Evolutionary conservation across 2,113 vertebrate species (phyloP).

Genomic region (Plecturocebus donacophilus): DNA sequence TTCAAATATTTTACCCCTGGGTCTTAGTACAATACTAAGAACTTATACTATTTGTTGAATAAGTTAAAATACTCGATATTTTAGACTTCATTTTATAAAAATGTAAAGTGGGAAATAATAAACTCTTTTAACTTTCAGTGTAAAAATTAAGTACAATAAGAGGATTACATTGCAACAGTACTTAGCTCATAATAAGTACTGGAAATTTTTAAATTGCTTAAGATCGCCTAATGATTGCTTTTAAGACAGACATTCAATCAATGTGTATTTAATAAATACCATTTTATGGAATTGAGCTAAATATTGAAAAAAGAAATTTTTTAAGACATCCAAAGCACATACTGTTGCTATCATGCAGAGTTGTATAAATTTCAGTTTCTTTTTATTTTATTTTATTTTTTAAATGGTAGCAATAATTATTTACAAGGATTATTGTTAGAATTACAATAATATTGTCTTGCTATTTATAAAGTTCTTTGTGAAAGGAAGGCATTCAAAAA

Average conservation of each 20-base stretch:
- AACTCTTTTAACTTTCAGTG: neutral
- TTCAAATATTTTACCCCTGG: neutral
- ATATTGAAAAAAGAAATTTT: neutral
- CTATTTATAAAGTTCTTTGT: neutral
- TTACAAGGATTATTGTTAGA: neutral
- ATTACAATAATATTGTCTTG: neutral
- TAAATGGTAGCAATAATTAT: neutral
- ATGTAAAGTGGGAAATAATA: neutral
- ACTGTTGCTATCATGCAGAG: neutral
- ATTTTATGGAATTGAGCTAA: neutral
- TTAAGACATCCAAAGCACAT: neutral
- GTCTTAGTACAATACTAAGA: neutral
- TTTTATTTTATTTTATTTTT: neutral
- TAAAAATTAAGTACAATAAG: constrained; percentile 15
- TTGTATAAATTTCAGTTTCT: neutral
- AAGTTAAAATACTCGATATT: neutral
- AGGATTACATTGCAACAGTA: neutral
- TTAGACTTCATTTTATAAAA: neutral
- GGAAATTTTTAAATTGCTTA: neutral
- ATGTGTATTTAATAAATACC: neutral
- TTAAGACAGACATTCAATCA: neutral
- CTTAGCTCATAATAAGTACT: neutral
- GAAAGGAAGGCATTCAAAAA: neutral
- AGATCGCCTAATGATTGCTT: neutral
- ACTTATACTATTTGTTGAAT: neutral